Base-by-base conservation (phyloP, 2,888 invertebrate species). In the Rotaria macrura region DNA sequence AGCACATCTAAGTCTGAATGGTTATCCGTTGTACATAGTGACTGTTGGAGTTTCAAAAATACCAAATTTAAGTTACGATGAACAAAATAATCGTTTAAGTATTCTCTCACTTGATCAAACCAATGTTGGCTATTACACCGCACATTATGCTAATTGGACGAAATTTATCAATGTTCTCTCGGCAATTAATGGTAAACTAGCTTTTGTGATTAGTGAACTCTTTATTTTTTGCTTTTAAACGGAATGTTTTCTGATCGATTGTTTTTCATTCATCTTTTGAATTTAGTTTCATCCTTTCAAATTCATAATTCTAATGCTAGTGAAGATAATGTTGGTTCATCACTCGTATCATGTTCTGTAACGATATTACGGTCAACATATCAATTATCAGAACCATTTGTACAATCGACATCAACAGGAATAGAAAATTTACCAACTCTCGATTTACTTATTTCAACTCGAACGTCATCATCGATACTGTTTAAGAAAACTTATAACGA, bases 261-360 rank as follows among this genome's bases (percentile, higher is more conserved):
- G 20, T 5, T 43, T 43, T 43, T 43, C 43, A 23, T 55, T 23
- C 2, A 6, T 55, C 5, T 72, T 74, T 74, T 43, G 1, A 17
- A 49, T 79, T 79, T 79, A 79, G 79, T 79, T 43, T 79, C 79
- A 10, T 79, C 79, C 43, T 14, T 79, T 79, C n/a, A 79, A 79
- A 79, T 79, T n/a, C n/a, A 25, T 43, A 79, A 79, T 79, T 79
- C 3, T 79, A 40, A 79, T 79, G 25, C 10, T 14, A 43, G 43
- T 79, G 79, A 79, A 79, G 79, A 79, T 79, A 25, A n/a, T 79
- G 43, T 43, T 79, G 43, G 12, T 79, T 43, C 43, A 43, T 25
- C 79, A 25, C 20, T 43, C 12, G n/a, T 43, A 10, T 43, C 79
- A 2, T 79, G 79, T 79, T 79, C 79, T 14, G 79, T 79, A 14